phyloP scores from a whole-genome alignment of 2,113 vertebrate species.

The Callocephalon fimbriatum region DNA sequence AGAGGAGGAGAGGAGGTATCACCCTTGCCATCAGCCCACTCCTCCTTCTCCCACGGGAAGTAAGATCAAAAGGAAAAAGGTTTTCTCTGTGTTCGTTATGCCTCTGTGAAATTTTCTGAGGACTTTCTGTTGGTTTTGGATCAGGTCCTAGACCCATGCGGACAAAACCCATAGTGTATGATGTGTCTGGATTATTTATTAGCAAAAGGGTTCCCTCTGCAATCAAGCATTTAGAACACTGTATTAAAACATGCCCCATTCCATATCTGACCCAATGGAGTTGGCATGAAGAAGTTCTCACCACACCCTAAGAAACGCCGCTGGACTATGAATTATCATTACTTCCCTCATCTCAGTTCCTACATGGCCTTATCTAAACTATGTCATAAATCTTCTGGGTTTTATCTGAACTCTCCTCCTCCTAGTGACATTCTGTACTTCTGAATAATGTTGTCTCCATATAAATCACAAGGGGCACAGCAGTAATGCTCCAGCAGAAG shows the following conservation, averaged over 20 bases:
- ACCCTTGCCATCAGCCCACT: not conserved
- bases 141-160: not conserved
- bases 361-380: conserved; percentile 48
- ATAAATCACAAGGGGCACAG: conserved; percentile 28
- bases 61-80: not conserved
- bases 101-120: not conserved
- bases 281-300: conserved; percentile 10
- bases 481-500: conserved; percentile 7
- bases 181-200: not conserved
- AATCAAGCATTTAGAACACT: not conserved
- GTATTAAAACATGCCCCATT: not conserved
- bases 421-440: conserved; percentile 36
- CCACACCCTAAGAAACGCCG: not conserved
- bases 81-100: not conserved
- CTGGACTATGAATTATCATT: not conserved
- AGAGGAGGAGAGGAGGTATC: not conserved
- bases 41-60: not conserved
- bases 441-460: conserved; percentile 53
- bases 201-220: not conserved
- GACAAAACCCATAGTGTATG: not conserved
- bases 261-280: not conserved
- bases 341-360: not conserved
- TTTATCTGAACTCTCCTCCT: conserved; percentile 52
- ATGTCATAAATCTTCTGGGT: conserved; percentile 59
- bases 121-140: conserved; percentile 42